A percentile compares a stretch with the other conserved stretches of the same genome.
Evolutionary conservation across 2,797 vertebrate species (phyloP).

Genomic region (Mormyrus proboscirostris): DNA sequence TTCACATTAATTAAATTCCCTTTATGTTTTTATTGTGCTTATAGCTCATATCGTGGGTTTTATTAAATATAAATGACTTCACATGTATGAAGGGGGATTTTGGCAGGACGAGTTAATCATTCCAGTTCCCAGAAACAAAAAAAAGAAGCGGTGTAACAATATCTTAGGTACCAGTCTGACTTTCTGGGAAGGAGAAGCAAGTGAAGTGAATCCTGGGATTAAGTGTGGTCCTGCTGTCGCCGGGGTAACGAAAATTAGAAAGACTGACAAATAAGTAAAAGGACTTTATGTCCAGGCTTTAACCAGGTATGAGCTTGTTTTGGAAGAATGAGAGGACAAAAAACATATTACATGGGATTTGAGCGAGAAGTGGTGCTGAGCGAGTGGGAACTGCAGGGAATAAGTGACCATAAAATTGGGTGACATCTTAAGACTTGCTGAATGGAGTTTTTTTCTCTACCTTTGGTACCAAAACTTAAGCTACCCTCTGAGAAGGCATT

Average conservation of each 20-base stretch:
- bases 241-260: background rate
- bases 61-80: conserved; percentile 51
- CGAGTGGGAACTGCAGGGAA: conserved; percentile 62
- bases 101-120: conserved; percentile 52
- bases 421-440: conserved; percentile 62
- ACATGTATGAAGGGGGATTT: conserved; percentile 46
- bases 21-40: conserved; percentile 31
- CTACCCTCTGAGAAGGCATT: conserved; percentile 40
- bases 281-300: background rate
- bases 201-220: conserved; percentile 40
- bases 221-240: conserved; percentile 2
- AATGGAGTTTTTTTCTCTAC: conserved; percentile 46
- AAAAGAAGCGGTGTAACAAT: conserved; percentile 41
- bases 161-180: conserved; percentile 37
- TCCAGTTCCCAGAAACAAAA: conserved; percentile 41
- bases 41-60: conserved; percentile 33
- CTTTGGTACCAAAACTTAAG: conserved; percentile 49
- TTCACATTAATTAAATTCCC: conserved; percentile 46
- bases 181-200: conserved; percentile 42
- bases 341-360: conserved; percentile 48
- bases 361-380: conserved; percentile 47
- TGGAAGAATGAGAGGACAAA: conserved; percentile 10
- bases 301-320: conserved; percentile 3
- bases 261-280: background rate
- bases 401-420: conserved; percentile 65